A percentile compares a stretch with the other conserved stretches of the same genome.
These are phyloP conservation scores for Pteropus alecto DNA, from an alignment of 2,113 vertebrate species.

Conservation along the genomic window DNA sequence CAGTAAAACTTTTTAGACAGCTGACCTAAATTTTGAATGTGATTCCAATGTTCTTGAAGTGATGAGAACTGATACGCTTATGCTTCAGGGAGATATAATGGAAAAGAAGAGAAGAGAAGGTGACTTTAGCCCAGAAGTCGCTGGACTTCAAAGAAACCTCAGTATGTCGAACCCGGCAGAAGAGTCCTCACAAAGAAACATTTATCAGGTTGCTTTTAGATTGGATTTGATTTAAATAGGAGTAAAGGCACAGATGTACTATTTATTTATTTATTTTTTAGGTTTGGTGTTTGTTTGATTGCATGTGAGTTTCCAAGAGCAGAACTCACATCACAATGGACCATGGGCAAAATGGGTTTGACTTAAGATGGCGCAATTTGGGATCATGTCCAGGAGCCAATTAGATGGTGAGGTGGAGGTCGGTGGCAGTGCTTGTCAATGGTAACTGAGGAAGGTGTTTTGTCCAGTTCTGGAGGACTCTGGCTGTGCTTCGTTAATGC, in stretches of 20 bases:
- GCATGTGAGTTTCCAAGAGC: neutral
- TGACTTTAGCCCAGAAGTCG: neutral
- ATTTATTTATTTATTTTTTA: neutral
- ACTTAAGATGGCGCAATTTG: neutral
- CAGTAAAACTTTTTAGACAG: neutral
- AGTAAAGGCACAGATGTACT: neutral
- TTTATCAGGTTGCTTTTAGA: neutral
- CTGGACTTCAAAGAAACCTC: neutral
- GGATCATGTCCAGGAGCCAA: neutral
- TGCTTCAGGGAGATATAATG: neutral
- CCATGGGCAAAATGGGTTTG: neutral
- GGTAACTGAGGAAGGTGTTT: neutral
- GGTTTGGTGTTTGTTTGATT: neutral
- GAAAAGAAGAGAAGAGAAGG: neutral
- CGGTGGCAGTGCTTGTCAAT: neutral
- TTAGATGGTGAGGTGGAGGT: accelerated
- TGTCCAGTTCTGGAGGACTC: too few species aligned
- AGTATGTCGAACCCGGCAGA: neutral
- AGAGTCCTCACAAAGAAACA: neutral
- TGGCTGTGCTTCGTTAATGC: neutral
- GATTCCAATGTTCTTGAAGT: neutral
- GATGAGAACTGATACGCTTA: neutral
- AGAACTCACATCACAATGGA: neutral
- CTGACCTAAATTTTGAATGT: neutral
- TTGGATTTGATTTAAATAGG: neutral